Percentiles rank a stretch among this genome's conserved stretches.
Evolutionary conservation across 2,888 invertebrate genomes (phyloP).

Genomic region (Erebia ligea): DNA sequence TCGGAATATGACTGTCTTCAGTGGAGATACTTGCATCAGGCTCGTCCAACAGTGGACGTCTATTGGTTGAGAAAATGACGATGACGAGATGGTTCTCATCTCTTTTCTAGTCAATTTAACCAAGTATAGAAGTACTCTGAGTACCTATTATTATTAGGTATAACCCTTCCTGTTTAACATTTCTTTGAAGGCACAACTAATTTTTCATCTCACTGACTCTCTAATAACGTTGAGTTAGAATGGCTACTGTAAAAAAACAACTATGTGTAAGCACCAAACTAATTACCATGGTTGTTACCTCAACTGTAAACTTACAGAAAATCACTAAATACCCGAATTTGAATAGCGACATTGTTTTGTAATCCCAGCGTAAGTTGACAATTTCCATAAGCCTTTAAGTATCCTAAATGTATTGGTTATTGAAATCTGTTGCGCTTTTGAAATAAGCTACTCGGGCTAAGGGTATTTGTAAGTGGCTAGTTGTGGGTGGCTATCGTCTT

Average conservation of each 20-base stretch:
- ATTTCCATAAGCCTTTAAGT: conserved; percentile 35
- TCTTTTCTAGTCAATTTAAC: too few species aligned
- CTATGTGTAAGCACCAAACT: conserved; percentile 46
- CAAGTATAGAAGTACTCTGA: too few species aligned
- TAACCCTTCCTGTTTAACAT: conserved; percentile 10
- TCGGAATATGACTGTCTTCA: too few species aligned
- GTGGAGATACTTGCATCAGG: too few species aligned
- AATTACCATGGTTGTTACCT: conserved; percentile 55
- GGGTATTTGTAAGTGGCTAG: conserved; percentile 14
- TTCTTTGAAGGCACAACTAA: conserved; percentile 25
- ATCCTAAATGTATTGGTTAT: conserved; percentile 25
- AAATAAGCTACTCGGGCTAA: conserved; percentile 26
- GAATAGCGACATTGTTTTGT: conserved; percentile 47
- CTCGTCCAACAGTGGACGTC: too few species aligned
- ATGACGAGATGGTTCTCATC: too few species aligned
- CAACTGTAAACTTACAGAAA: conserved; percentile 53
- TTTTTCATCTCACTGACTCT: conserved; percentile 33
- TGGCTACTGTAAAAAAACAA: conserved; percentile 41
- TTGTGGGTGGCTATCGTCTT: conserved; percentile 16
- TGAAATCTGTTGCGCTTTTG: conserved; percentile 32
- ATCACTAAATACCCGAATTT: conserved; percentile 45
- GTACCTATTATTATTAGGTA: too few species aligned
- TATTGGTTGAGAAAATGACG: too few species aligned
- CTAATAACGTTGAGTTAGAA: conserved; percentile 27
- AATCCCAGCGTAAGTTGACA: conserved; percentile 44